A percentile compares a stretch with the other conserved stretches of the same genome.
phyloP scores from a whole-genome alignment of 2,888 invertebrate genomes.

The Mythimna albipuncta region DNA sequence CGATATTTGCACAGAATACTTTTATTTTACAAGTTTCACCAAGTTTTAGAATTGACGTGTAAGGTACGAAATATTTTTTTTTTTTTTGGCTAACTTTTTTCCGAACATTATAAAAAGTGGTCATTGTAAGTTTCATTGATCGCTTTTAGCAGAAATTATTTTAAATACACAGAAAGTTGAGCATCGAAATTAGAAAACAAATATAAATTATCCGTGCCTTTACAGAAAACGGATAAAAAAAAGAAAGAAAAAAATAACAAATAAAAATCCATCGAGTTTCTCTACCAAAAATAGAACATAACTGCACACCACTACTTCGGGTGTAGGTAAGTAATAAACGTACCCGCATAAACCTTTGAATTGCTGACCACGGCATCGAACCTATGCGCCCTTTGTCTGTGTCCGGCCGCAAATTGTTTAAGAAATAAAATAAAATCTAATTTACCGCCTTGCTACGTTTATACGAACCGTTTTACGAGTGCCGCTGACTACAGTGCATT shows the following conservation, averaged over 20 bases:
- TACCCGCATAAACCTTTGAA: slow-evolving; percentile 90
- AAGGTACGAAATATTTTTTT: background rate
- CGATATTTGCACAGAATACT: slow-evolving; percentile 24
- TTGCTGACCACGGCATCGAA: slow-evolving; percentile 89
- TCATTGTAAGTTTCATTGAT: too few relatives aligned
- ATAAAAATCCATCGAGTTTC: slow-evolving; percentile 57
- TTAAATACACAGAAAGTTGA: too few relatives aligned
- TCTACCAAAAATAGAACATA: slow-evolving; percentile 43
- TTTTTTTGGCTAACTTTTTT: background rate
- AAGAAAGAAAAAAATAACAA: too few relatives aligned
- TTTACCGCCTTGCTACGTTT: slow-evolving; percentile 88
- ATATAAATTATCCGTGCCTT: too few relatives aligned
- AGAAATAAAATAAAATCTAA: slow-evolving; percentile 90
- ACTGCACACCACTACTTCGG: slow-evolving; percentile 69
- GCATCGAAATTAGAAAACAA: too few relatives aligned
- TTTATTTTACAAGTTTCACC: background rate
- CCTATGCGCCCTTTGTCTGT: slow-evolving; percentile 88
- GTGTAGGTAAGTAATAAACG: slow-evolving; percentile 87
- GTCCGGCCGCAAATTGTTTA: slow-evolving; percentile 88
- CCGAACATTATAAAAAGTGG: too few relatives aligned
- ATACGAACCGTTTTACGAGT: slow-evolving; percentile 87
- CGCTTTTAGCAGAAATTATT: too few relatives aligned
- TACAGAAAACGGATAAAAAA: too few relatives aligned
- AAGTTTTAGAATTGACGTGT: background rate
- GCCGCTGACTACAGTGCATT: slow-evolving; percentile 81